phyloP scores from a whole-genome alignment of 2,888 invertebrate species.

The Aricia artaxerxes region DNA sequence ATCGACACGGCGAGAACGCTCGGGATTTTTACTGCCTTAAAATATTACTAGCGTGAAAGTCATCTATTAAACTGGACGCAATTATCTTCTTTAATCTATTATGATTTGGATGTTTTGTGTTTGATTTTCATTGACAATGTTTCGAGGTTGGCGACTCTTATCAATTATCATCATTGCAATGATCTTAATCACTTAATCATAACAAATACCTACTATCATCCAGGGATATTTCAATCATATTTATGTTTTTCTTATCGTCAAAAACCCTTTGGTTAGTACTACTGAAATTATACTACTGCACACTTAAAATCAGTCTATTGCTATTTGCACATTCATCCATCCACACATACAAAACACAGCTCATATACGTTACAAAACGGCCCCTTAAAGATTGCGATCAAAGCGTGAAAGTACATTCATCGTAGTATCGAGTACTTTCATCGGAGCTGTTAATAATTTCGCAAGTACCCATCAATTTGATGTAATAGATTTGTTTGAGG shows the following conservation, averaged over 20 bases:
- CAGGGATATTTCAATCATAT: too few species aligned
- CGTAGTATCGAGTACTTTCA: neutral
- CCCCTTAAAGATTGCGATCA: neutral
- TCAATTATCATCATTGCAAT: too few species aligned
- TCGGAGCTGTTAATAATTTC: conserved; percentile 6
- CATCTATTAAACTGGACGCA: neutral
- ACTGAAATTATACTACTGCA: neutral
- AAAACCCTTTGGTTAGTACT: neutral
- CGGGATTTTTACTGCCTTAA: conserved; percentile 66
- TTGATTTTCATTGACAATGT: neutral
- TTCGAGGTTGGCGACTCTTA: neutral
- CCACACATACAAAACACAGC: neutral
- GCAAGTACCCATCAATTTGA: conserved; percentile 17
- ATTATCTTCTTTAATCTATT: neutral
- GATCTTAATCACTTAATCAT: too few species aligned
- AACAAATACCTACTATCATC: neutral
- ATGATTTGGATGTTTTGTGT: neutral
- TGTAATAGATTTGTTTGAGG: conserved; percentile 18
- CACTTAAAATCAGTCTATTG: neutral
- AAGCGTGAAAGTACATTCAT: neutral
- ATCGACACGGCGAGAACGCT: conserved; percentile 66
- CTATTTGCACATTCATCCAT: neutral
- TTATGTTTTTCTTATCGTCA: neutral
- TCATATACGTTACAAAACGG: neutral
- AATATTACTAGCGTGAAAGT: conserved; percentile 21